Conservation (phyloP, 2,797 vertebrate genomes). For the Pseudotriccus pelzelni region DNA sequence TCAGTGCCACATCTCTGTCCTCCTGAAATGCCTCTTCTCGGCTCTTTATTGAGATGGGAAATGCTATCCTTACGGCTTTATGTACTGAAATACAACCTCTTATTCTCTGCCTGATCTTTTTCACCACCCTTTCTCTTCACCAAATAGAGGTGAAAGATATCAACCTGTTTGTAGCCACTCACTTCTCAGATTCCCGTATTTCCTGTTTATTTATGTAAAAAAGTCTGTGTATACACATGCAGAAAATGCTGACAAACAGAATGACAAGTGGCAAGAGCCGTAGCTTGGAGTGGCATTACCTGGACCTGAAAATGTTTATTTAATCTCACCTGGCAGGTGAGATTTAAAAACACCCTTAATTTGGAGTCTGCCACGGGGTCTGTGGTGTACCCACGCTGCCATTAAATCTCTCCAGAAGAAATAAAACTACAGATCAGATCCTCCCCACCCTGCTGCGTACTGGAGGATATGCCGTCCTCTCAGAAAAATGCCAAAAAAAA, state of each 20-base stretch:
- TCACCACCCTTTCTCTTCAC: not conserved
- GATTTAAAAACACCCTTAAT: not conserved
- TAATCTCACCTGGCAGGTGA: not conserved
- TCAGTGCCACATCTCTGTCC: not conserved
- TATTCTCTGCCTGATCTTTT: not conserved
- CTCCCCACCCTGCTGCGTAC: accelerated
- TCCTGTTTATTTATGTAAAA: not conserved
- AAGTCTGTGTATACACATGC: not conserved
- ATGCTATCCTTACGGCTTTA: not conserved
- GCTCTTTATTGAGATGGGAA: not conserved
- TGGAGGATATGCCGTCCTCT: accelerated
- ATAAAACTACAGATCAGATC: not conserved
- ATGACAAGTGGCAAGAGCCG: not conserved
- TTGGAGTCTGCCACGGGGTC: not conserved
- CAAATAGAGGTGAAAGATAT: not conserved
- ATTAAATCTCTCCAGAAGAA: not conserved
- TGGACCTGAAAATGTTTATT: not conserved
- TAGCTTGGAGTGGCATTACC: not conserved
- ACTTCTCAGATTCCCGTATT: not conserved
- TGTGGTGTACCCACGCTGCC: not conserved
- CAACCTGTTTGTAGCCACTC: not conserved
- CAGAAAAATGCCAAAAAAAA: not conserved
- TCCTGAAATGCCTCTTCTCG: not conserved
- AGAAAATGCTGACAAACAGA: not conserved
- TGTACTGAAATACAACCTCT: not conserved